These are phyloP conservation scores for Holothuria leucospilota DNA, from an alignment of 53 echinoderm and acorn worm species.

Conservation along the genomic window DNA sequence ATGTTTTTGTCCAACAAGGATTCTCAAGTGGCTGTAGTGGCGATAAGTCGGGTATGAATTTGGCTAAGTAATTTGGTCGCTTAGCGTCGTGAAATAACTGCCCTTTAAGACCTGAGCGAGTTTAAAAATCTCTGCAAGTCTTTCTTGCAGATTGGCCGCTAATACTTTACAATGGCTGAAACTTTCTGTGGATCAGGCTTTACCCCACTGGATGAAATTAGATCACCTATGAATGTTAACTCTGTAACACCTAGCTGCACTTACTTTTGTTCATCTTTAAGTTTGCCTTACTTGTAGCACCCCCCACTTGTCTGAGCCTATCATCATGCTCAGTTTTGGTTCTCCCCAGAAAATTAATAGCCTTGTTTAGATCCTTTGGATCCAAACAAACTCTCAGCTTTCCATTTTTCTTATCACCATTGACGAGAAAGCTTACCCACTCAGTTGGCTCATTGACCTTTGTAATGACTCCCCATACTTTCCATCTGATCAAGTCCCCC, in stretches of 20 bases:
- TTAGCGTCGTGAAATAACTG: too few species aligned
- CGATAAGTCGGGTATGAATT: too few species aligned
- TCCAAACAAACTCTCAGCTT: conserved; percentile 66
- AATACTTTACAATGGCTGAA: too few species aligned
- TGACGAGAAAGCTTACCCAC: conserved; percentile 53
- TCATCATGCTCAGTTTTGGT: conserved; percentile 70
- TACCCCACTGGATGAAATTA: background rate
- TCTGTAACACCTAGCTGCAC: conserved; percentile 55
- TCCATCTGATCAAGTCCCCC: conserved; percentile 31
- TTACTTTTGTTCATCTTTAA: conserved; percentile 62
- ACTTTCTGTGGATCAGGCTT: too few species aligned
- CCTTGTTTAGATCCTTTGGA: conserved; percentile 58
- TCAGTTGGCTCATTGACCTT: conserved; percentile 55
- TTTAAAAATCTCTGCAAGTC: too few species aligned
- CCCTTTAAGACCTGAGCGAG: too few species aligned
- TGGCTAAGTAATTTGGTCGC: too few species aligned
- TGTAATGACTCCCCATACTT: conserved; percentile 7
- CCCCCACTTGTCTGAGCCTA: conserved; percentile 58
- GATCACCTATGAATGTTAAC: conserved; percentile 63
- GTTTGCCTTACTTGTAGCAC: conserved; percentile 48
- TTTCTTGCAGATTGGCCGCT: too few species aligned
- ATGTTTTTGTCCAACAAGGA: too few species aligned
- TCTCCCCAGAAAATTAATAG: conserved; percentile 67
- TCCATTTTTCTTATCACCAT: conserved; percentile 65
- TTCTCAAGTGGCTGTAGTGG: too few species aligned